Percentiles rank a stretch among this genome's conserved stretches.
Conservation (phyloP, 2,113 vertebrate species). For the Saimiri boliviensis region DNA sequence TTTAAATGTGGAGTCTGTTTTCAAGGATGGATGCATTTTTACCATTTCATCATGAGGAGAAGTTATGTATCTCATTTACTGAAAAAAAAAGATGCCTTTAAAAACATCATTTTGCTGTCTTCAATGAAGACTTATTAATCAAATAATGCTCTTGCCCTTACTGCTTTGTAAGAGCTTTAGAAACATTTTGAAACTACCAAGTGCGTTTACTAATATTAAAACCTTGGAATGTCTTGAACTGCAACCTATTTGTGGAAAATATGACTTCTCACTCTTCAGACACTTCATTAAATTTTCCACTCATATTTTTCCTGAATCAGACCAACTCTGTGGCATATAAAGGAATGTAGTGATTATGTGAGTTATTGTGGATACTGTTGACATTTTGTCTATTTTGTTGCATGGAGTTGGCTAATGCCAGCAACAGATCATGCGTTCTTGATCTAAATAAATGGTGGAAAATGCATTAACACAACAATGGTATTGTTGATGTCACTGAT, state of each 20-base stretch:
- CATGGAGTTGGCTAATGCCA: conserved; percentile 1
- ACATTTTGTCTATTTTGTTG: conserved; percentile 48
- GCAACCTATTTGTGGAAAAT: conserved; percentile 53
- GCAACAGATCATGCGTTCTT: conserved; percentile 9
- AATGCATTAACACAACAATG: not conserved
- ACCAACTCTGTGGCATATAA: not conserved
- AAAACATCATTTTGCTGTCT: conserved; percentile 56
- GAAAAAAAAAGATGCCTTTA: conserved; percentile 46
- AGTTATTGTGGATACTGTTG: not conserved
- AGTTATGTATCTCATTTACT: not conserved
- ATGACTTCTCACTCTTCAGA: conserved; percentile 19
- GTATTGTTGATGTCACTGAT: not conserved
- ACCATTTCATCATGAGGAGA: not conserved
- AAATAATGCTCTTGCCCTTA: conserved; percentile 59
- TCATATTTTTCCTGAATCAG: conserved; percentile 34
- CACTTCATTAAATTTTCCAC: conserved; percentile 63
- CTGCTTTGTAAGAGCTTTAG: conserved; percentile 63
- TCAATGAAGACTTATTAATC: conserved; percentile 52
- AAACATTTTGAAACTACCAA: conserved; percentile 68
- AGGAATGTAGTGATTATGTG: conserved; percentile 16
- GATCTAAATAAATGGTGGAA: not conserved
- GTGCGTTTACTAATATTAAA: conserved; percentile 57
- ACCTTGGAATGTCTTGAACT: not conserved
- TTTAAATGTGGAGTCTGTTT: not conserved
- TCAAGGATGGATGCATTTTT: not conserved